Evolutionary conservation across 2,113 vertebrate species (phyloP).

Genomic region (Trematomus loennbergii): DNA sequence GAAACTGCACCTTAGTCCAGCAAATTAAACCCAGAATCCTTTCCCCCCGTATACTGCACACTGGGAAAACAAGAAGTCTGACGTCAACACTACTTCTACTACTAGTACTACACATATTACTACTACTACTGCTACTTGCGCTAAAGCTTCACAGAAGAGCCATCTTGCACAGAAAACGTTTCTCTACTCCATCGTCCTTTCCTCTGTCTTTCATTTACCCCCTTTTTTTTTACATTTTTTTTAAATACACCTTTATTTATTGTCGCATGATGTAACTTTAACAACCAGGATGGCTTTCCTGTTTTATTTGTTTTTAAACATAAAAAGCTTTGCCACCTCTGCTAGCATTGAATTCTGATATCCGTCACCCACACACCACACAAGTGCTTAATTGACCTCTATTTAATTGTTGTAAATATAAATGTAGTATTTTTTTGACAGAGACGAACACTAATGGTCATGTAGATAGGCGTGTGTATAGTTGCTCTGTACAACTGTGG

Average conservation of each 20-base stretch:
- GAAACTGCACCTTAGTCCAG: conserved; percentile 26
- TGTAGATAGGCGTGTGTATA: conserved; percentile 91
- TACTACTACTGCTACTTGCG: conserved; percentile 74
- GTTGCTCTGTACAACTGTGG: conserved; percentile 89
- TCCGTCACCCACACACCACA: conserved; percentile 78
- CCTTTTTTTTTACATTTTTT: conserved; percentile 42
- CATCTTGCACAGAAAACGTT: conserved; percentile 71
- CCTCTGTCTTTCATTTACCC: conserved; percentile 40
- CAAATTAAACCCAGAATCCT: conserved; percentile 12
- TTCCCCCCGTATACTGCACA: conserved; percentile 24
- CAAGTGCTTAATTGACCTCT: conserved; percentile 92
- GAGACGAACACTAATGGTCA: conserved; percentile 85
- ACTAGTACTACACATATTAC: conserved; percentile 64
- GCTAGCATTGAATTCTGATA: conserved; percentile 74
- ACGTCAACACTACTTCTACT: conserved; percentile 68
- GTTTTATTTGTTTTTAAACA: conserved; percentile 40
- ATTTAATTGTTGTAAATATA: conserved; percentile 98
- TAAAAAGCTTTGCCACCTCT: conserved; percentile 82
- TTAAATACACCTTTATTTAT: conserved; percentile 86
- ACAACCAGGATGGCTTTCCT: conserved; percentile 64
- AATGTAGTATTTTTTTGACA: conserved; percentile 90
- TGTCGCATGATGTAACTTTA: conserved; percentile 86
- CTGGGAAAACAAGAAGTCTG: conserved; percentile 49
- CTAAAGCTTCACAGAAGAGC: conserved; percentile 71
- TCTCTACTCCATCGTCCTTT: conserved; percentile 49